Evolutionary conservation across 2,797 vertebrate genomes (phyloP).

Genomic region (Cyclopterus lumpus): DNA sequence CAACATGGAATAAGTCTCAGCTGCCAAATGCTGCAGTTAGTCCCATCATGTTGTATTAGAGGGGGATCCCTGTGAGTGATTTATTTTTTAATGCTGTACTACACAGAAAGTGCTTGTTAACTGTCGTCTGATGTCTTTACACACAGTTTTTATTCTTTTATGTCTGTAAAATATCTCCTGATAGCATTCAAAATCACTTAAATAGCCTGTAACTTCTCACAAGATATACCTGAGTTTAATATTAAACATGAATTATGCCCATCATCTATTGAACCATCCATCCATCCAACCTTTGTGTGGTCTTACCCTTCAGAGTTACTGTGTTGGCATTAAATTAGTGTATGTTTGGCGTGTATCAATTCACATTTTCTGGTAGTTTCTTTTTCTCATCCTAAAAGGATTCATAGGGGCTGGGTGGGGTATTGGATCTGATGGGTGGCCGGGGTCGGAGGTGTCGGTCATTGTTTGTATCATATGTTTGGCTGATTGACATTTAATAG

Average conservation of each 20-base stretch:
- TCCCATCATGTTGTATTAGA: constrained; percentile 28
- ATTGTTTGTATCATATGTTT: background rate
- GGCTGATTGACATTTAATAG: background rate
- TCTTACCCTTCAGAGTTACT: background rate
- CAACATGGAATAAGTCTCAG: constrained; percentile 63
- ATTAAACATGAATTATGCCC: background rate
- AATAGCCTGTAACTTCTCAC: background rate
- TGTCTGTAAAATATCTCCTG: background rate
- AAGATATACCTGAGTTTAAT: background rate
- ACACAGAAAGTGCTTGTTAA: background rate
- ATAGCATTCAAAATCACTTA: background rate
- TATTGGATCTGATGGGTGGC: too few relatives aligned
- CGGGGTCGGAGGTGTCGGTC: background rate
- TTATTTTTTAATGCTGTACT: background rate
- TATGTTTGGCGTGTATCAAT: background rate
- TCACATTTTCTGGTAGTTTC: too few relatives aligned
- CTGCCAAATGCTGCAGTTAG: constrained; percentile 49
- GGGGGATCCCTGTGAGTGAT: constrained; percentile 18
- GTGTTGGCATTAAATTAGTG: background rate
- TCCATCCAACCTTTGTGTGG: background rate
- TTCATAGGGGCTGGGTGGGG: too few relatives aligned
- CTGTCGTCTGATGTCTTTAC: constrained; percentile 2
- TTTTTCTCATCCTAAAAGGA: too few relatives aligned
- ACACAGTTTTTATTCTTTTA: background rate
- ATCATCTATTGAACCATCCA: background rate